Base-by-base conservation (phyloP, 2,113 vertebrate genomes). In the Tichodroma muraria region DNA sequence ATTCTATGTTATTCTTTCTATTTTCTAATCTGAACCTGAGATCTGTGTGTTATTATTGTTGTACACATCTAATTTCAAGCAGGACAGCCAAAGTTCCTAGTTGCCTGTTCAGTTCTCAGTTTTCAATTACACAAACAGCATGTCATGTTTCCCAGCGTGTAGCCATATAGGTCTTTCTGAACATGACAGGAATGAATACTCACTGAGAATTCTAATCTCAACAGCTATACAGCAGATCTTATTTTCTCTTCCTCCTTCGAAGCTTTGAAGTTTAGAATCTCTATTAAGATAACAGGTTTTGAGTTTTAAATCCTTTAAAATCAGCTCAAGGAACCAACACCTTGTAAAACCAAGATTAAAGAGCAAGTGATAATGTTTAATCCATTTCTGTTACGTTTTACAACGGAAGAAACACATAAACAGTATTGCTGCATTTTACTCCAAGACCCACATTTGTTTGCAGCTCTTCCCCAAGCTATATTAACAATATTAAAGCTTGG, bases 301-400 rank as follows among this genome's bases (percentile, higher is more conserved):
- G 76, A 84, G 80, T 93, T 96, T 93, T 89, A 97, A 96, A 92
- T 90, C 75, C 80, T 93, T 78, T 89, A 90, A 96, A 97, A 92
- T 95, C 85, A 93, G 82, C 80, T 96, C 95, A 97, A 92, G 78
- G 79, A 93, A 65, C 84, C 90, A 80, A 80, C 63, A 89, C 82
- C 89, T 91, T 96, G 91, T 91, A 91, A 98, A 96, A 93, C 84
- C 60, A 96, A 97, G 84, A 97, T 94, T 96, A 97, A 97, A 95
- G 79, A 95, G 80, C 69, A 88, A 87, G 78, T 92, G 92, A 95
- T 96, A 95, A 93, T 37, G 86, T 95, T 96, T 97, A 96, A 95
- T 96, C 78, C 75, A 87, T 89, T 75, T 95, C 93, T 61, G 56
- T 94, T 96, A 96, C 93, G 78, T 95, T 96, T 94, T 96, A 38